These are phyloP conservation scores for Periophthalmodon schlosseri DNA, from an alignment of 2,113 vertebrate genomes.

Conservation along the genomic window DNA sequence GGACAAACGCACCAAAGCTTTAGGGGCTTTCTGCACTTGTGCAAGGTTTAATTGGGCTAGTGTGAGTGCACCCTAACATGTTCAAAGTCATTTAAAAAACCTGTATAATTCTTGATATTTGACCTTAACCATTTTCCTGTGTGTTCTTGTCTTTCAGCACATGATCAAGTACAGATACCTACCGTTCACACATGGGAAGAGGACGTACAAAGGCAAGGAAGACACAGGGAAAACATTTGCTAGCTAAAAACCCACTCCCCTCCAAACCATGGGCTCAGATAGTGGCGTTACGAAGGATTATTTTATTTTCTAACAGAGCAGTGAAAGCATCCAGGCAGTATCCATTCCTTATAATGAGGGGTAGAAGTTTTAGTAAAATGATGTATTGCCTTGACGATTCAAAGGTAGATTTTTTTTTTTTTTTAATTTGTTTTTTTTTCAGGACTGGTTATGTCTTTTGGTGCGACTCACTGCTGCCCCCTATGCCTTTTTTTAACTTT, in stretches of 20 bases:
- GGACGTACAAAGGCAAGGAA: constrained; percentile 98
- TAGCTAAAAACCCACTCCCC: constrained; percentile 82
- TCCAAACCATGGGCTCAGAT: constrained; percentile 61
- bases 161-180: constrained; percentile 99
- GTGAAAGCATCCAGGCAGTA: constrained; percentile 58
- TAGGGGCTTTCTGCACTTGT: too few relatives aligned
- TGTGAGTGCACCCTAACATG: too few relatives aligned
- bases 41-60: too few relatives aligned
- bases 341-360: constrained; percentile 75
- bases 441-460: constrained; percentile 37
- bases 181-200: constrained; percentile 98
- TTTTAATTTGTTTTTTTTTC: neutral
- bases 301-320: constrained; percentile 68
- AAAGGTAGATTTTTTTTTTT: constrained; percentile 12
- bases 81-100: too few relatives aligned
- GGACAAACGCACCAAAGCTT: too few relatives aligned
- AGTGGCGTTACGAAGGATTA: constrained; percentile 61
- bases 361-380: constrained; percentile 41
- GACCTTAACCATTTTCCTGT: constrained; percentile 8
- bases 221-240: constrained; percentile 94
- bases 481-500: constrained; percentile 63
- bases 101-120: too few relatives aligned
- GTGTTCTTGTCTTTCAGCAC: constrained; percentile 81
- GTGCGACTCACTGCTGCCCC: constrained; percentile 55
- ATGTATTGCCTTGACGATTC: constrained; percentile 53